These are phyloP conservation scores for Molothrus aeneus DNA, from an alignment of 2,797 vertebrate genomes.

Conservation along the genomic window DNA sequence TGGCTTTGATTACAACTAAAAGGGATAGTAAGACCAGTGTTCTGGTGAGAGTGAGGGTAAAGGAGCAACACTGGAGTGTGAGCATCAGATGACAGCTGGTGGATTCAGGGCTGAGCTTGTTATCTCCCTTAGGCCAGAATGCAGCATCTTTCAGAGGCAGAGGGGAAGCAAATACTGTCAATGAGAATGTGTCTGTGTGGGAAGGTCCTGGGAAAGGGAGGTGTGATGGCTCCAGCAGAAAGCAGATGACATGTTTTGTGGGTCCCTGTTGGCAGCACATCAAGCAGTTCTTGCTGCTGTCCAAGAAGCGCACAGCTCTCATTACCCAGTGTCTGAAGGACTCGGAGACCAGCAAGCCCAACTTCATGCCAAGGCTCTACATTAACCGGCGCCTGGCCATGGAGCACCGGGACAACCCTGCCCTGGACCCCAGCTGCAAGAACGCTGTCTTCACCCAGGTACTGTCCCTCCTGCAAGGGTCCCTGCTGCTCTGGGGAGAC, in stretches of 20 bases:
- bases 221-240: not conserved
- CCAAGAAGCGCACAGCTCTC: slow-evolving; percentile 90
- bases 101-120: not conserved
- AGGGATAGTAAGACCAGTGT: not conserved
- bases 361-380: slow-evolving; percentile 95
- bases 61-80: not conserved
- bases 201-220: not conserved
- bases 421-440: slow-evolving; percentile 89
- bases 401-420: slow-evolving; percentile 95
- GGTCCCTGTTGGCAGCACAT: slow-evolving; percentile 80
- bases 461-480: not conserved
- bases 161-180: not conserved
- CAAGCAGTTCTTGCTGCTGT: slow-evolving; percentile 95
- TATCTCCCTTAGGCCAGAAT: not conserved
- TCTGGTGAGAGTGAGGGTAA: not conserved
- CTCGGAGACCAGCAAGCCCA: slow-evolving; percentile 95
- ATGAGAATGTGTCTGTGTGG: not conserved
- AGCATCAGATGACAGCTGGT: not conserved
- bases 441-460: slow-evolving; percentile 95
- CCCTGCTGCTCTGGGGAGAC: not conserved
- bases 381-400: slow-evolving; percentile 97
- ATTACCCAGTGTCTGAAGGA: slow-evolving; percentile 96
- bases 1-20: not conserved
- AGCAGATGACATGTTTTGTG: not conserved
- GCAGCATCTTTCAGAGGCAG: not conserved